Evolutionary conservation across 2,797 vertebrate genomes (phyloP), one percentile per base, ranked within the genome.

Genomic region (Gephyroberyx darwinii): DNA sequence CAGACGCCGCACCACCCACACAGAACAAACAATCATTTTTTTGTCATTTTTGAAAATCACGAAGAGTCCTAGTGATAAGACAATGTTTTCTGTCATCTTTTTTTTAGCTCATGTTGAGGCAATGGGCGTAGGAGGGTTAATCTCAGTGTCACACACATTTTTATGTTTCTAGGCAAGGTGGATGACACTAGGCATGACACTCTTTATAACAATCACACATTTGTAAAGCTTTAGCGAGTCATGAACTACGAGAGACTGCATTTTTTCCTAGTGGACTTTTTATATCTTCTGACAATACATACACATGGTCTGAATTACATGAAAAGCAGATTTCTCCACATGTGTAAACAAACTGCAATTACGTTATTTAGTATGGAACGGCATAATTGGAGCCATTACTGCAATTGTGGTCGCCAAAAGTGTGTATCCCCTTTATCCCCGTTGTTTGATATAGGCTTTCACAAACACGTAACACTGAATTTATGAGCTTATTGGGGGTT

Each of bases 361-460:
- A 85, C 61, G 55, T 74, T 59, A 75, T 88, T 85, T 89, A 75
- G 31, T 50, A 77, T 64, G 51, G 52, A 75, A 69, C 57, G 17
- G 54, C 47, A 56, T 85, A 88, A 90, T 88, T 72, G 84, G 61
- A 86, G 79, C 77, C 77, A 87, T 89, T 81, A 70, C 71, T 80
- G 65, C 45, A 74, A 65, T 71, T 82, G 65, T 68, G 74, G 72
- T 67, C 57, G 62, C 60, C 68, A 47, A 57, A 65, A 72, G 68
- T 39, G 57, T 77, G 47, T 70, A 50, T 75, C 53, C 59, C 64
- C 61, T 77, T 76, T 56, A 55, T 70, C 62, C 33, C 65, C 75
- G 56, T 65, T 61, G 72, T 76, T 75, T 73, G 63, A 73, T 54
- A 47, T 14, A 45, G 48, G 22, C 48, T 63, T 76, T 53, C 43